A percentile compares a stretch with the other conserved stretches of the same genome.
phyloP scores from a whole-genome alignment of 2,113 vertebrate genomes.

The Lepisosteus oculatus region DNA sequence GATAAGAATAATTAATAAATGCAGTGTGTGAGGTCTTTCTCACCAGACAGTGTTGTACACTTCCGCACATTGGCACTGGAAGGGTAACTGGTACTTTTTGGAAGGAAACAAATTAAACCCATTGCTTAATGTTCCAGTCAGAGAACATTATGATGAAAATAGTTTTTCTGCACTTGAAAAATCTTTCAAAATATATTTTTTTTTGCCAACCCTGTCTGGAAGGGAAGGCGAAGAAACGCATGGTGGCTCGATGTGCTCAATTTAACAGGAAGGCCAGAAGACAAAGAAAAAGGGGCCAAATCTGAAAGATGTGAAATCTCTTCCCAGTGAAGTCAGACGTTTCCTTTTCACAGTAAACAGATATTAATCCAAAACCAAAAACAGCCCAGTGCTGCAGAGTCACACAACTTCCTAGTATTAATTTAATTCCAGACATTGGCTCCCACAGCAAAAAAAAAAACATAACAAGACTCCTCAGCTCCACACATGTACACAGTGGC shows the following conservation, averaged over 20 bases:
- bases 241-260: constrained; percentile 6
- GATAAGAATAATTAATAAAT: no score
- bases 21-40: no score
- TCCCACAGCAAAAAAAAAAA: background rate
- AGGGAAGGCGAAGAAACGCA: constrained; percentile 16
- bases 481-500: no score
- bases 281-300: constrained; percentile 5
- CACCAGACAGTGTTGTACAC: no score
- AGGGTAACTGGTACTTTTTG: no score
- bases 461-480: no score
- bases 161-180: constrained; percentile 12
- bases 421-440: background rate
- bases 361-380: background rate
- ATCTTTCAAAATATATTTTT: background rate
- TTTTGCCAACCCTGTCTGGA: background rate
- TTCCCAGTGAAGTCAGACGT: background rate
- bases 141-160: constrained; percentile 33
- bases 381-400: background rate
- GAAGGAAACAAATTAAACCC: constrained; percentile 34
- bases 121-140: constrained; percentile 25
- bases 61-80: no score
- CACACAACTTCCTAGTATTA: background rate
- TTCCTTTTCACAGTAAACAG: constrained; percentile 13
- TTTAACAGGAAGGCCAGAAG: constrained; percentile 24
- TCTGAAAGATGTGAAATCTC: constrained; percentile 14